Evolutionary conservation across 2,113 vertebrate species (phyloP), one percentile per base, ranked within the genome.

Genomic region (Caretta caretta): DNA sequence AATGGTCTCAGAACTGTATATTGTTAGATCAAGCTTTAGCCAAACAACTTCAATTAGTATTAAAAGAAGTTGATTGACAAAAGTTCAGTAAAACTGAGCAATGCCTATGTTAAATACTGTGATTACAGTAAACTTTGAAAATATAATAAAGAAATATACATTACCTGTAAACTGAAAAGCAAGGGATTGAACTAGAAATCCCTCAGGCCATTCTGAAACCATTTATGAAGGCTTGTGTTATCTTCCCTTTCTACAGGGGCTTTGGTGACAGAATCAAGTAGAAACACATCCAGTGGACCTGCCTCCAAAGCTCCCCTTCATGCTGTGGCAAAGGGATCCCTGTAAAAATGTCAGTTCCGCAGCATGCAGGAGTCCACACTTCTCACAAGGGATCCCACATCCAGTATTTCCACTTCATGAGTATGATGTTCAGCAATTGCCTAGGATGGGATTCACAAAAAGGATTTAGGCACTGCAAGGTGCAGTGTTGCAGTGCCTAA

Each of bases 1-100:
- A 65, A 75, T 24, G 1, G 0, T 89, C 90, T 87, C 14, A 54
- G 12, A 89, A 76, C 27, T 0, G n/a, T 57, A 7, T 0, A 59
- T 89, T 75, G 62, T 54, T 1, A 81, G 86, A 86, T 51, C 2
- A 62, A 2, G n/a, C 5, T 69, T 89, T 16, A 90, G 46, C 83
- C 92, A 90, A 2, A 80, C 90, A 84, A 2, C n/a, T 81, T 14
- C 10, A 84, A 42, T 59, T 50, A 57, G 0, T 4, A 69, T 59
- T 76, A 86, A 35, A 56, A 88, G 31, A 53, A 25, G 0, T 25
- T 88, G 2, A 56, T 51, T 17, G 42, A 0, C 3, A 51, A 38
- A 42, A 53, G 25, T n/a, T 91, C 50, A 57, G 4, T 56, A 12
- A 4, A 4, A 48, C 42, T 46, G 78, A 82, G 49, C 0, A 57